Conservation (phyloP, 2,888 invertebrate genomes). For the Agriopis aurantiaria region DNA sequence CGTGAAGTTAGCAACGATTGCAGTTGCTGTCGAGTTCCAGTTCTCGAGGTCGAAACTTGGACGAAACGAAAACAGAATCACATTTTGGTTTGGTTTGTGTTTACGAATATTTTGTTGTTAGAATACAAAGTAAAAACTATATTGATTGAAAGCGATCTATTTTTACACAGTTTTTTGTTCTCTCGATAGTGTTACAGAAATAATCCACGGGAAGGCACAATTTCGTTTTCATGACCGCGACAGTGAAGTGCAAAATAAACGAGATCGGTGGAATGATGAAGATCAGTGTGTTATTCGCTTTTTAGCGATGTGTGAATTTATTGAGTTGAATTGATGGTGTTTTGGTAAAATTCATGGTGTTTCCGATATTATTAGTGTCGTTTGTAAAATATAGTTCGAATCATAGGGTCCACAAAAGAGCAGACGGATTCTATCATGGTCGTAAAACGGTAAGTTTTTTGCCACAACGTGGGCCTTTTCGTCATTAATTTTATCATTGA, state of each 20-base stretch:
- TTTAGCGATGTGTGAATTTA: conserved; percentile 83
- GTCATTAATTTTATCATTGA: conserved; percentile 6
- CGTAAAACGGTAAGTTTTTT: conserved; percentile 84
- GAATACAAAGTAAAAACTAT: conserved; percentile 39
- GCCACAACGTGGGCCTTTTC: conserved; percentile 50
- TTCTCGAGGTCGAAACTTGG: conserved; percentile 23
- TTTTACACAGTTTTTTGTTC: conserved; percentile 40
- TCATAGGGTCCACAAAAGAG: conserved; percentile 86
- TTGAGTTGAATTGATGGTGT: conserved; percentile 80
- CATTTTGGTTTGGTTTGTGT: conserved; percentile 74
- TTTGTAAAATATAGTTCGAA: conserved; percentile 81
- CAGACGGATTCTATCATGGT: conserved; percentile 87
- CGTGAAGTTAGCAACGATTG: conserved; percentile 50
- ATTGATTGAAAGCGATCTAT: conserved; percentile 23
- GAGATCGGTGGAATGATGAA: conserved; percentile 75
- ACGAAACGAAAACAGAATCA: conserved; percentile 55
- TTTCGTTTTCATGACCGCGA: conserved; percentile 65
- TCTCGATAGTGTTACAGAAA: conserved; percentile 26
- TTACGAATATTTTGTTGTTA: conserved; percentile 64
- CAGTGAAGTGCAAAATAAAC: conserved; percentile 77
- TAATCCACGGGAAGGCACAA: conserved; percentile 18
- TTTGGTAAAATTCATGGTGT: conserved; percentile 83
- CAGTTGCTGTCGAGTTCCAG: not conserved
- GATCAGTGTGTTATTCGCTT: conserved; percentile 79
- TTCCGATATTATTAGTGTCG: conserved; percentile 75